Conservation (phyloP, 2,888 invertebrate genomes). For the Monoplex corrugatus region DNA sequence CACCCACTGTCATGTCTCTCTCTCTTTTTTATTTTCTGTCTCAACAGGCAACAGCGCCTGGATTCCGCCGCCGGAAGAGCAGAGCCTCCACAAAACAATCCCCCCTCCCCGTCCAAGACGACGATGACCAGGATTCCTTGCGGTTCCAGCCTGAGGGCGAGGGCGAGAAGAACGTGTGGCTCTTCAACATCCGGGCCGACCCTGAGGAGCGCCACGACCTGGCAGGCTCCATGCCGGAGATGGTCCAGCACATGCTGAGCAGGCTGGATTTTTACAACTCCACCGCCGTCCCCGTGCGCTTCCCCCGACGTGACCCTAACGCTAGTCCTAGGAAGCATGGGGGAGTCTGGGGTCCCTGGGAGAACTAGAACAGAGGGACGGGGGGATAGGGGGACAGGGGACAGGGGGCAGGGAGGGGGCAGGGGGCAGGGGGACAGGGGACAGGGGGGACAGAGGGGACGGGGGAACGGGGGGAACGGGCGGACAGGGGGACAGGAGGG, state of each 20-base stretch:
- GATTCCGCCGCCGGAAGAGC: not conserved
- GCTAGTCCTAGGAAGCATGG: slow-evolving; percentile 70
- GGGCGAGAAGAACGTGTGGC: slow-evolving; percentile 72
- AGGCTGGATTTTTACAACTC: slow-evolving; percentile 67
- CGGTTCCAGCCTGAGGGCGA: not conserved
- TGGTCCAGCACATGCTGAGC: slow-evolving; percentile 68
- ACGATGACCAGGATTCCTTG: not conserved
- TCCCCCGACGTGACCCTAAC: slow-evolving; percentile 67
- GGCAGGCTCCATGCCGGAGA: slow-evolving; percentile 63
- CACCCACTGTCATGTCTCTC: no score
- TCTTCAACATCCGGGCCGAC: slow-evolving; percentile 76
- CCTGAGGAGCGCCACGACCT: slow-evolving; percentile 74
- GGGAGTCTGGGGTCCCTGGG: slow-evolving; percentile 79
- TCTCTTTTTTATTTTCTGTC: not conserved
- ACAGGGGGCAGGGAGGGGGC: no score
- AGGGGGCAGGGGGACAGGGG: no score
- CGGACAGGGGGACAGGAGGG: no score
- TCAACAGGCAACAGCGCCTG: not conserved
- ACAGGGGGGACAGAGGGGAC: no score
- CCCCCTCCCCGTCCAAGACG: not conserved
- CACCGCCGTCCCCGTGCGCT: slow-evolving; percentile 74
- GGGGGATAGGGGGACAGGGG: no score
- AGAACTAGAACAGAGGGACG: slow-evolving; percentile 3
- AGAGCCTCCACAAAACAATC: not conserved
- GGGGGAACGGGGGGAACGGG: no score